Percentiles rank a stretch among this genome's conserved stretches.
Evolutionary conservation across 2,888 invertebrate species (phyloP).

Genomic region (Pomacea canaliculata): DNA sequence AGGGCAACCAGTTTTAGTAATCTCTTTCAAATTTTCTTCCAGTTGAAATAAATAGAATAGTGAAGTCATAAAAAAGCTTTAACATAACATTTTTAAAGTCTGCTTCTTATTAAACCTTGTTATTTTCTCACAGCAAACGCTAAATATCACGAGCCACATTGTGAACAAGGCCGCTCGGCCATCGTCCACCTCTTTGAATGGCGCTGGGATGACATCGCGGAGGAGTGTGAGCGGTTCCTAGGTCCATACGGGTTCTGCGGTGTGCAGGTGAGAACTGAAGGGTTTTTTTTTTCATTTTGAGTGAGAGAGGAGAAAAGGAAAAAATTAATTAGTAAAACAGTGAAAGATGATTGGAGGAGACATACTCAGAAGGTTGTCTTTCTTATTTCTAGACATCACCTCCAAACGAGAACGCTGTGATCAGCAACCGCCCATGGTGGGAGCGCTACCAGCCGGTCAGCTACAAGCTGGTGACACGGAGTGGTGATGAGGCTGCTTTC

Average conservation of each 20-base stretch:
- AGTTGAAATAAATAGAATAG: too few relatives aligned
- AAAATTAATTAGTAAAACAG: too few relatives aligned
- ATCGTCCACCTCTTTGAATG: conserved; percentile 67
- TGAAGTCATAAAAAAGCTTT: too few relatives aligned
- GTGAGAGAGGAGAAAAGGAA: too few relatives aligned
- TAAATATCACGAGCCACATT: conserved; percentile 55
- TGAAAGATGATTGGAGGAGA: too few relatives aligned
- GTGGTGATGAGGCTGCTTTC: conserved; percentile 56
- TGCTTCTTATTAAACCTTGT: too few relatives aligned
- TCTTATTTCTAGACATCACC: conserved; percentile 51
- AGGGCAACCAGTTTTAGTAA: too few relatives aligned
- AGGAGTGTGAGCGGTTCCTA: conserved; percentile 63
- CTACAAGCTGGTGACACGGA: conserved; percentile 55
- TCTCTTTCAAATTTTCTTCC: too few relatives aligned
- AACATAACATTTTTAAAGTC: too few relatives aligned
- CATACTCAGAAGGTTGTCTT: too few relatives aligned
- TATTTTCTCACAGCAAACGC: not conserved
- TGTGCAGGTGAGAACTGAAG: conserved; percentile 53
- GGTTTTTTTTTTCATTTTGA: too few relatives aligned
- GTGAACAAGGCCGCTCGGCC: conserved; percentile 52
- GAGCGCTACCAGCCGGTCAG: conserved; percentile 64
- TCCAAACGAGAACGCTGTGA: conserved; percentile 57
- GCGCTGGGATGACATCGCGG: conserved; percentile 66
- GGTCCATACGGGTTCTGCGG: conserved; percentile 64
- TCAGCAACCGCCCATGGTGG: conserved; percentile 61